phyloP scores from a whole-genome alignment of 2,888 invertebrate genomes.

The Adineta ricciae region DNA sequence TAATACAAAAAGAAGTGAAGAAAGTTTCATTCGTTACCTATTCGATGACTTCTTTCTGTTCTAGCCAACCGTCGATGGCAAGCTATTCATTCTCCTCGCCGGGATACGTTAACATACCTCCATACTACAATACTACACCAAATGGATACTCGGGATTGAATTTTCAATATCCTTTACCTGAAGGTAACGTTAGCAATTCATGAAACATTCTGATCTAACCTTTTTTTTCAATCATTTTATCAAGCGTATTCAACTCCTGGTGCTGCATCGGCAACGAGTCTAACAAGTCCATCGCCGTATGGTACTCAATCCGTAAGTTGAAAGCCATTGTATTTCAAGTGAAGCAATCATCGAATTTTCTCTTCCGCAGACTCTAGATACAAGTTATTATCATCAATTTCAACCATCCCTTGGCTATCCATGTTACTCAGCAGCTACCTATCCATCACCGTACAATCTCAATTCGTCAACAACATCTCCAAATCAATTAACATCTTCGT shows the following conservation, averaged over 20 bases:
- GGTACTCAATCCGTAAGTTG: not conserved
- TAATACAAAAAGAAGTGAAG: not conserved
- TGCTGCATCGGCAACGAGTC: not conserved
- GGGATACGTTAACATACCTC: not conserved
- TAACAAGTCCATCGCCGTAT: not conserved
- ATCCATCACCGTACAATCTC: slow-evolving; percentile 13
- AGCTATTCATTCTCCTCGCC: not conserved
- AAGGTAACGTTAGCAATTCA: not conserved
- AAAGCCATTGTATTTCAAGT: not conserved
- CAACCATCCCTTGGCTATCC: not conserved
- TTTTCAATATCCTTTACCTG: slow-evolving; percentile 6
- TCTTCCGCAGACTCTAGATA: not conserved
- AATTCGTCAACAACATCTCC: not conserved
- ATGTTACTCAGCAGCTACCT: not conserved
- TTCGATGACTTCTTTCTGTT: not conserved
- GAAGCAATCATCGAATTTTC: too few relatives aligned
- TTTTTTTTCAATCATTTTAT: not conserved
- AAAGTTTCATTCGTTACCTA: not conserved
- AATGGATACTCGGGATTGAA: not conserved
- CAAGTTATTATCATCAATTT: slow-evolving; percentile 7
- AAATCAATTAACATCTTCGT: not conserved
- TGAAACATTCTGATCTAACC: not conserved
- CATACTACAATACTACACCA: not conserved
- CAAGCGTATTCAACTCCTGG: not conserved
- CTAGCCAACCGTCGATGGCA: slow-evolving; percentile 8